Percentiles rank a stretch among this genome's conserved stretches.
These are phyloP conservation scores for Phaethon lepturus DNA, from an alignment of 2,113 vertebrate species.

Conservation along the genomic window DNA sequence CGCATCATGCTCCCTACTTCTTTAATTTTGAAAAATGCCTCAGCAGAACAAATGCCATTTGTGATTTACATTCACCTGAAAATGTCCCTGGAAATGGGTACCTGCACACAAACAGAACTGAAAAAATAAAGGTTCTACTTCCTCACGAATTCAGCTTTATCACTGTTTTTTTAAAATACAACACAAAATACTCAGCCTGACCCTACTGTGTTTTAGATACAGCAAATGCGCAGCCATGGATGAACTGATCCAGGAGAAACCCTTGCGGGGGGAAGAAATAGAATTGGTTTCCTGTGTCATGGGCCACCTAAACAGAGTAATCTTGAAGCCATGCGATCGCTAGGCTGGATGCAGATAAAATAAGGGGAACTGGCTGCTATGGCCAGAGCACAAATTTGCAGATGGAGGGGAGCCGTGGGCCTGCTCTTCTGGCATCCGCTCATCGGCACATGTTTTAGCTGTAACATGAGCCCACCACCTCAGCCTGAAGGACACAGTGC, in stretches of 20 bases:
- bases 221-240: background rate
- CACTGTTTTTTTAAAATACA: background rate
- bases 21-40: background rate
- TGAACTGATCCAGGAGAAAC: background rate
- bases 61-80: background rate
- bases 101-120: background rate
- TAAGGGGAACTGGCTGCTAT: rapidly evolving
- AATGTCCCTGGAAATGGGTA: background rate
- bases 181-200: background rate
- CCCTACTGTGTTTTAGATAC: background rate
- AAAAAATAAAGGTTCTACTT: background rate
- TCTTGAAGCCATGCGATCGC: background rate
- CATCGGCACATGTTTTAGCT: background rate
- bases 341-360: background rate
- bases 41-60: background rate
- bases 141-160: background rate
- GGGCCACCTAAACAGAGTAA: background rate
- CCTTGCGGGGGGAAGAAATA: background rate
- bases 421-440: background rate
- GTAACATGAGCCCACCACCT: background rate
- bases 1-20: background rate
- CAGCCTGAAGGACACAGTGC: background rate
- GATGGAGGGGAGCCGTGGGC: background rate
- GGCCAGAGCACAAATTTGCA: background rate
- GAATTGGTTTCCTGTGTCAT: background rate